phyloP scores from a whole-genome alignment of 92 coral and sea anemone genomes.

The Epizoanthus stellaris region DNA sequence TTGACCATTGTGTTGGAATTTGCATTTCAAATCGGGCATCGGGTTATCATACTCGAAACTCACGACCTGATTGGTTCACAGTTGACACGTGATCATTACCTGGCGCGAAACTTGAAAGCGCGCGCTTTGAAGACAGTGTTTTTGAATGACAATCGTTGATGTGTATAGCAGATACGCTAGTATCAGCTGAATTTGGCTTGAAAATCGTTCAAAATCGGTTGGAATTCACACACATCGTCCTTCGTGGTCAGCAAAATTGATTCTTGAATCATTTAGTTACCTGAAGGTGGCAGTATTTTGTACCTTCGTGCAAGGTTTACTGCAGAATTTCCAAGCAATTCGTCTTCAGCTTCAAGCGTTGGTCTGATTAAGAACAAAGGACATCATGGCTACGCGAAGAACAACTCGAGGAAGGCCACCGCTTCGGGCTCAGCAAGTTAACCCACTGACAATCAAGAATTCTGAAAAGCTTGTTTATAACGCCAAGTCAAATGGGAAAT shows the following conservation, averaged over 20 bases:
- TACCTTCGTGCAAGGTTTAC: neutral
- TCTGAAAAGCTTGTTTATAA: constrained; percentile 27
- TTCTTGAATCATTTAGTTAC: constrained; percentile 5
- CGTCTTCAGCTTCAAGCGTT: neutral
- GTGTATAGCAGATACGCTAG: neutral
- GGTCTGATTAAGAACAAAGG: constrained; percentile 19
- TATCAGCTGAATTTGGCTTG: constrained; percentile 21
- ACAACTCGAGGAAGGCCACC: constrained; percentile 78
- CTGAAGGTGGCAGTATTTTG: neutral
- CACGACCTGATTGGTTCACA: constrained; percentile 20
- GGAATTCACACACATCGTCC: constrained; percentile 25
- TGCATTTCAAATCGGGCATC: neutral
- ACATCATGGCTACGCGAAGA: constrained; percentile 78
- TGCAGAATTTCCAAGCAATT: constrained; percentile 1
- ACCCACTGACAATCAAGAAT: constrained; percentile 45
- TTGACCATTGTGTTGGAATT: neutral
- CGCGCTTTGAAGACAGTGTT: constrained; percentile 80
- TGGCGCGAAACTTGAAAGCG: constrained; percentile 99
- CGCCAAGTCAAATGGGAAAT: constrained; percentile 39
- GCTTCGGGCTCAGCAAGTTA: constrained; percentile 76
- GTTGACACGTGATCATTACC: constrained; percentile 77
- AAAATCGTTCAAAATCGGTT: constrained; percentile 32
- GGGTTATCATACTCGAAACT: neutral
- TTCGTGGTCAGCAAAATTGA: neutral
- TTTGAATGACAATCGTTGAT: constrained; percentile 41